Percentiles rank a stretch among this genome's conserved stretches.
These are phyloP conservation scores for Dasyprocta punctata DNA, from an alignment of 2,113 vertebrate species.

Conservation along the genomic window DNA sequence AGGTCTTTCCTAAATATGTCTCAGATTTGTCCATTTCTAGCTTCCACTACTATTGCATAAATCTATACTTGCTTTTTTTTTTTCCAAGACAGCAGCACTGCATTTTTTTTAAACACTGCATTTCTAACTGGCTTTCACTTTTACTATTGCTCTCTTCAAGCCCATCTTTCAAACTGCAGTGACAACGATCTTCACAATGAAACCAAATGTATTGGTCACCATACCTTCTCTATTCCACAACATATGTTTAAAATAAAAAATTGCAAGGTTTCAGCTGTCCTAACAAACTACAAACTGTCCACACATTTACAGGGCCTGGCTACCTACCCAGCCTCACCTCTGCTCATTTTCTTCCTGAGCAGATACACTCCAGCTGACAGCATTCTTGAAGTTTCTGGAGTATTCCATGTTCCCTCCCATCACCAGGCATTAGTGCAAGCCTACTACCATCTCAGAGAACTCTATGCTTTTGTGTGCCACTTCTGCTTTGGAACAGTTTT, in stretches of 20 bases:
- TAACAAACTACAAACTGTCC: background rate
- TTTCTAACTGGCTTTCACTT: background rate
- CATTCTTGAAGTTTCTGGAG: background rate
- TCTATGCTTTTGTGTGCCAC: background rate
- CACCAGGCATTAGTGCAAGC: background rate
- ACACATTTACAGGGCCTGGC: background rate
- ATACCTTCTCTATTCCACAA: background rate
- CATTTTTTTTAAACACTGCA: background rate
- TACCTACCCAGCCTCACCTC: background rate
- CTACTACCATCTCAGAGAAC: background rate
- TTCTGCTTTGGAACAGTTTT: background rate
- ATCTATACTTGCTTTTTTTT: background rate
- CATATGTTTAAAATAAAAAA: background rate
- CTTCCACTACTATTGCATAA: background rate
- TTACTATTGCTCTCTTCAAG: background rate
- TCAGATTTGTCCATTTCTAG: background rate
- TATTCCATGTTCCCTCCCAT: background rate
- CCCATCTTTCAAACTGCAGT: background rate
- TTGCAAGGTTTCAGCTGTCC: background rate
- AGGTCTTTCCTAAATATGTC: background rate
- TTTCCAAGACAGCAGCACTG: background rate
- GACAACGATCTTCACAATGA: background rate
- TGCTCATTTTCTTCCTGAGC: background rate
- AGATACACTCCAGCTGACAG: fast-evolving
- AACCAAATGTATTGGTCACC: too few relatives aligned